phyloP scores from a whole-genome alignment of 2,888 invertebrate species.

The Trachelus iudaicus region DNA sequence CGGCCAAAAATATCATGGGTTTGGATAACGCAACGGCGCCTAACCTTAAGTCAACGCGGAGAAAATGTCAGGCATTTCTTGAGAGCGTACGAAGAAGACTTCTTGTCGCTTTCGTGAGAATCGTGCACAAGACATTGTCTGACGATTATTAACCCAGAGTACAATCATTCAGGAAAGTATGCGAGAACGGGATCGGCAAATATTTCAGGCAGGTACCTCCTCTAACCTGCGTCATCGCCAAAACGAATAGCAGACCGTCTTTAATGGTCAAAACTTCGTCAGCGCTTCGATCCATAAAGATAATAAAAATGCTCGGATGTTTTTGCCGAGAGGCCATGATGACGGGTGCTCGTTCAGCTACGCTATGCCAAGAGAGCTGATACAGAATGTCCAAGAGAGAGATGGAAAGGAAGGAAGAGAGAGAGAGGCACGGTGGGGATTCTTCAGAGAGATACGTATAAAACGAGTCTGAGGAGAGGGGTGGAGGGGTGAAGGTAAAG shows the following conservation, averaged over 20 bases:
- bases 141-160: no score
- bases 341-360: slow-evolving; percentile 30
- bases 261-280: slow-evolving; percentile 26
- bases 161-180: no score
- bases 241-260: slow-evolving; percentile 1
- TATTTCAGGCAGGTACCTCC: slow-evolving; percentile 6
- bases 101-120: no score
- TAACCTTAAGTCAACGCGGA: no score
- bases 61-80: no score
- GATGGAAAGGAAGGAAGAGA: slow-evolving; percentile 6
- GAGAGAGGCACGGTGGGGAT: slow-evolving; percentile 15
- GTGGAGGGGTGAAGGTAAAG: slow-evolving; percentile 40
- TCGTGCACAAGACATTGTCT: no score
- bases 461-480: slow-evolving; percentile 18
- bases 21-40: no score
- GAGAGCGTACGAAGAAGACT: no score
- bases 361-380: background rate
- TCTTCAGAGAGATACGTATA: background rate
- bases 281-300: slow-evolving; percentile 50
- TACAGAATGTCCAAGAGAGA: background rate
- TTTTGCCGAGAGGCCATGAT: slow-evolving; percentile 46
- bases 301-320: slow-evolving; percentile 52
- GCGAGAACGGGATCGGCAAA: no score
- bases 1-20: no score
- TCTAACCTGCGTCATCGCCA: background rate